A percentile compares a stretch with the other conserved stretches of the same genome.
Evolutionary conservation across 2,113 vertebrate species (phyloP).

Genomic region (Takifugu flavidus): DNA sequence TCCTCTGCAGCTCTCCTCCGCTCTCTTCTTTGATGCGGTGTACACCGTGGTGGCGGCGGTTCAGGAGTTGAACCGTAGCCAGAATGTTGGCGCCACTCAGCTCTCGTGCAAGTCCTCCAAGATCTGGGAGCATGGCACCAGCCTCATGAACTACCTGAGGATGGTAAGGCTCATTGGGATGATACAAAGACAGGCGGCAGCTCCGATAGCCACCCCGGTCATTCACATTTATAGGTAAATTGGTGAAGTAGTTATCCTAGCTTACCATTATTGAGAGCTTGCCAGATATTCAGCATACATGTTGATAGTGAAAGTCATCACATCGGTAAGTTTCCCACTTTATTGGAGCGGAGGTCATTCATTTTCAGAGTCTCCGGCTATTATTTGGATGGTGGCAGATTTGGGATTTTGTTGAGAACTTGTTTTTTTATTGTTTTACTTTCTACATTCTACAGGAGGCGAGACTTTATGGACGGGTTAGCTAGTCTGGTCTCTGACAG

Average conservation of each 20-base stretch:
- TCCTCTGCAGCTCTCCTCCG: conserved; percentile 85
- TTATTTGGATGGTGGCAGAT: conserved; percentile 15
- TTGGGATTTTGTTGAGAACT: not conserved
- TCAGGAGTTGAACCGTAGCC: conserved; percentile 95
- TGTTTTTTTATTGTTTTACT: conserved; percentile 11
- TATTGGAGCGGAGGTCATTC: too few relatives aligned
- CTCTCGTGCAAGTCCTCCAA: conserved; percentile 96
- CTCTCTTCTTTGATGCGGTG: conserved; percentile 91
- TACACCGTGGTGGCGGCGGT: conserved; percentile 90
- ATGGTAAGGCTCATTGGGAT: conserved; percentile 82
- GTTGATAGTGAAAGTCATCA: too few relatives aligned
- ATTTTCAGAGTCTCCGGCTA: too few relatives aligned
- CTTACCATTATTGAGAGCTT: not conserved
- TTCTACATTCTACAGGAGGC: too few relatives aligned
- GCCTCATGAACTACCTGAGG: conserved; percentile 98
- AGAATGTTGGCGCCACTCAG: conserved; percentile 93
- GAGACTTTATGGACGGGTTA: conserved; percentile 11
- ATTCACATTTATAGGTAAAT: too few relatives aligned
- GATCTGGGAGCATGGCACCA: conserved; percentile 99
- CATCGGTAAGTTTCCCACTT: too few relatives aligned
- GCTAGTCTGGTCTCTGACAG: conserved; percentile 26
- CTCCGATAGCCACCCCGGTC: too few relatives aligned
- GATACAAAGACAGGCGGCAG: conserved; percentile 2
- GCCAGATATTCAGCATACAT: not conserved
- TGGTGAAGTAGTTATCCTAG: not conserved